A percentile compares a stretch with the other conserved stretches of the same genome.
Evolutionary conservation across 1,140 invertebrate genomes (phyloP).

Genomic region (Brachionus koreanus): DNA sequence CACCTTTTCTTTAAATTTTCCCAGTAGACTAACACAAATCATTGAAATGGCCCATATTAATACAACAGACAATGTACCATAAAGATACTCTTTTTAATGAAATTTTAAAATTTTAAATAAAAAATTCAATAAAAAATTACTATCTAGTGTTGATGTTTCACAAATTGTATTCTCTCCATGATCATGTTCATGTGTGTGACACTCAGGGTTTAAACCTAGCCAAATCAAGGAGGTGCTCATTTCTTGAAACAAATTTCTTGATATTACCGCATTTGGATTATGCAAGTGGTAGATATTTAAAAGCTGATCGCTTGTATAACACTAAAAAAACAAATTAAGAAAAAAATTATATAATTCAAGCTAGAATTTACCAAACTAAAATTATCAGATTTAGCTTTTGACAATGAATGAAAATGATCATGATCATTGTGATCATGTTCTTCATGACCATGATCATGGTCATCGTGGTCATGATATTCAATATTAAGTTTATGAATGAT

Average conservation of each 20-base stretch:
- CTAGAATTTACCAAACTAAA: background rate
- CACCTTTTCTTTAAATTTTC: background rate
- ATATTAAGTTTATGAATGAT: background rate
- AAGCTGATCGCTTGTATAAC: background rate
- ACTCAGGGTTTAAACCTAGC: background rate
- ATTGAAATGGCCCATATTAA: slow-evolving; percentile 1
- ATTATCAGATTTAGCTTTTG: background rate
- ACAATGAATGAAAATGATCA: background rate
- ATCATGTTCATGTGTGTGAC: slow-evolving; percentile 16
- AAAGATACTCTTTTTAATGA: background rate
- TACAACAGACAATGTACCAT: background rate
- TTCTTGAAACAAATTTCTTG: background rate
- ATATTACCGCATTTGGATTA: background rate
- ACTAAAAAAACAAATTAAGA: background rate
- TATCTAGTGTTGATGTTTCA: background rate
- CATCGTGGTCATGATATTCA: background rate
- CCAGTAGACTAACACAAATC: background rate
- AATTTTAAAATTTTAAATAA: background rate
- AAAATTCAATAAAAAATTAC: background rate
- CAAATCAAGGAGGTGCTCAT: background rate
- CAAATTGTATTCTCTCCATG: background rate
- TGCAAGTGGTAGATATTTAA: background rate
- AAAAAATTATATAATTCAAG: background rate
- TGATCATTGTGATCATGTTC: background rate
- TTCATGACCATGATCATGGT: background rate